These are phyloP conservation scores for Wasmannia auropunctata DNA, from an alignment of 1,140 invertebrate genomes.

Conservation along the genomic window DNA sequence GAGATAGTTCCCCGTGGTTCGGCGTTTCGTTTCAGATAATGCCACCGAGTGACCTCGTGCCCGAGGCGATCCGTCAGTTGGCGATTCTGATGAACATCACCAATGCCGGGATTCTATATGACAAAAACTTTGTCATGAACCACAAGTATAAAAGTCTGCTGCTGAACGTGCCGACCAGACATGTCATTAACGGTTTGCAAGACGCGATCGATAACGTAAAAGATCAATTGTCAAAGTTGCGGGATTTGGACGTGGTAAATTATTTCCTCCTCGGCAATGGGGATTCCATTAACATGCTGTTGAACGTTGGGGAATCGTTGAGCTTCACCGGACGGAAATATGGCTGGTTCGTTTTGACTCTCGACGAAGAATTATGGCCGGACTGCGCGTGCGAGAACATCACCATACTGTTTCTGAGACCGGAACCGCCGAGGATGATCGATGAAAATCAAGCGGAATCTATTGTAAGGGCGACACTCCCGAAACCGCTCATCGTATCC, in stretches of 20 bases:
- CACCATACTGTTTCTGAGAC: constrained; percentile 77
- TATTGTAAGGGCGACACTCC: constrained; percentile 43
- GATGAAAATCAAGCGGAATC: background rate
- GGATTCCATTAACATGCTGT: constrained; percentile 89
- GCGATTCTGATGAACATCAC: constrained; percentile 93
- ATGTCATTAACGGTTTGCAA: constrained; percentile 90
- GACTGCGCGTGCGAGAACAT: constrained; percentile 78
- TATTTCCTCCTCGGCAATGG: constrained; percentile 93
- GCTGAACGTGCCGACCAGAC: constrained; percentile 94
- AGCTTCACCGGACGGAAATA: constrained; percentile 85
- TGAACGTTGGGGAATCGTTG: constrained; percentile 84
- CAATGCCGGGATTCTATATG: constrained; percentile 96
- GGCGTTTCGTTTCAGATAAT: constrained; percentile 84
- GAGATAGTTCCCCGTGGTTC: background rate
- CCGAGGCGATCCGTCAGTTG: constrained; percentile 92
- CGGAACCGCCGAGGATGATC: constrained; percentile 30
- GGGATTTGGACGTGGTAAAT: constrained; percentile 94
- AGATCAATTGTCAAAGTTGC: constrained; percentile 89
- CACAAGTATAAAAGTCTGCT: constrained; percentile 96
- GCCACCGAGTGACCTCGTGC: constrained; percentile 93
- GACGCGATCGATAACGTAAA: constrained; percentile 85
- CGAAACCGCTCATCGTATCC: constrained; percentile 84
- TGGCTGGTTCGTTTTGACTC: constrained; percentile 87
- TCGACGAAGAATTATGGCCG: constrained; percentile 83
- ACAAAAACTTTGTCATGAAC: constrained; percentile 95